phyloP scores from a whole-genome alignment of 2,797 vertebrate genomes.

The Discoglossus pictus region DNA sequence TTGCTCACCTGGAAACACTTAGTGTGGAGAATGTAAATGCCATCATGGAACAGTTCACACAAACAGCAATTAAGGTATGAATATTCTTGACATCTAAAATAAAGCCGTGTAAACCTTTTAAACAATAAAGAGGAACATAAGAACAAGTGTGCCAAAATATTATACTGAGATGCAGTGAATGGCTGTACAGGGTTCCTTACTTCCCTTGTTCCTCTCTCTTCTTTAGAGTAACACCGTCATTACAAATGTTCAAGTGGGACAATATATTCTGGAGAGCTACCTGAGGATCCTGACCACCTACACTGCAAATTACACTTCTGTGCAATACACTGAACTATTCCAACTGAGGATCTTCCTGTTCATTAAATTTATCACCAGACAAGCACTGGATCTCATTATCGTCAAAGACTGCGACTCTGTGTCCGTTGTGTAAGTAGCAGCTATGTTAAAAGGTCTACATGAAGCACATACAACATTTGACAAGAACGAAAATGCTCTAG shows the following conservation, averaged over 20 bases:
- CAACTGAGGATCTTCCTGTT: constrained; percentile 12
- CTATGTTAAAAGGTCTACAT: no score
- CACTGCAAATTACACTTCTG: not conserved
- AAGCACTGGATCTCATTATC: constrained; percentile 4
- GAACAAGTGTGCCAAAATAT: no score
- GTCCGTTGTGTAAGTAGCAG: constrained; percentile 46
- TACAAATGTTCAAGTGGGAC: not conserved
- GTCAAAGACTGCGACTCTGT: constrained; percentile 32
- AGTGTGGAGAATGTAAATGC: not conserved
- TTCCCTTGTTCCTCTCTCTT: no score
- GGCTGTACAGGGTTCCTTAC: no score
- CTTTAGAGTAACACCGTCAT: constrained; percentile 1
- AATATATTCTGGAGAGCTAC: constrained; percentile 39
- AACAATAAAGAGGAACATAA: no score
- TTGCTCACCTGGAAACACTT: constrained; percentile 6
- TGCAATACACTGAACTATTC: constrained; percentile 30
- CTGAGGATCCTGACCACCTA: not conserved
- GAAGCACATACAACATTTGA: no score
- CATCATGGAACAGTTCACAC: constrained; percentile 10
- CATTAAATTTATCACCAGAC: constrained; percentile 1
- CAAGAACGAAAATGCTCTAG: no score
- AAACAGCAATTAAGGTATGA: constrained; percentile 12
- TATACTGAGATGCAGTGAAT: no score
- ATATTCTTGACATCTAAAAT: no score
- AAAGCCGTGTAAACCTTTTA: no score